Conservation (phyloP, 2,888 invertebrate species). For the Aphodius sticticus region DNA sequence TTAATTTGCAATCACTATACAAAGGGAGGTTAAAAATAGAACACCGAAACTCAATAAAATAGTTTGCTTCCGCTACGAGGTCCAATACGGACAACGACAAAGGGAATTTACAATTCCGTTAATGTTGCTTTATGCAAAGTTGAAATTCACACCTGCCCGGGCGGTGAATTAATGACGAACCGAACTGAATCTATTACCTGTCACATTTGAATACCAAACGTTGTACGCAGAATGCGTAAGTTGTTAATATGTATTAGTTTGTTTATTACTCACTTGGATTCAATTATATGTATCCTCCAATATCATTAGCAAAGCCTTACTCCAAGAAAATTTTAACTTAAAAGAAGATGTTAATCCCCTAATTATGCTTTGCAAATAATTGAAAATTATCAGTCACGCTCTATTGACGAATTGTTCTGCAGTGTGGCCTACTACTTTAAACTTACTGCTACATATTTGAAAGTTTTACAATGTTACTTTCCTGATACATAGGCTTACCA, state of each 20-base stretch:
- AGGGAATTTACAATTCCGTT: neutral
- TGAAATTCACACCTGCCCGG: neutral
- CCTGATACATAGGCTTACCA: no score
- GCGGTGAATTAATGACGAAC: neutral
- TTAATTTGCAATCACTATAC: no score
- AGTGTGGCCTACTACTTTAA: no score
- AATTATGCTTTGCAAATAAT: no score
- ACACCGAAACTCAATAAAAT: neutral
- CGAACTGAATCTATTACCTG: constrained; percentile 4
- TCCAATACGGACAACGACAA: neutral
- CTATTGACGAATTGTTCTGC: no score
- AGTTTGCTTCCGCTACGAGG: neutral
- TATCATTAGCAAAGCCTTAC: no score
- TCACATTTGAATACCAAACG: neutral
- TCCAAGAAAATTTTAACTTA: no score
- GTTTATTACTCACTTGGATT: neutral
- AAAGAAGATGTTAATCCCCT: no score
- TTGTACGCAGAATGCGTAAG: neutral
- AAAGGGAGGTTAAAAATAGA: no score
- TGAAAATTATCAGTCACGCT: no score
- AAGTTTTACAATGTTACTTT: no score
- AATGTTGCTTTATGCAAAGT: neutral
- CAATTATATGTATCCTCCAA: neutral
- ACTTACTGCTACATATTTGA: no score
- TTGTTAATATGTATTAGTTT: neutral